Conservation (phyloP, 2,888 invertebrate genomes). For the Petrolisthes manimaculis region DNA sequence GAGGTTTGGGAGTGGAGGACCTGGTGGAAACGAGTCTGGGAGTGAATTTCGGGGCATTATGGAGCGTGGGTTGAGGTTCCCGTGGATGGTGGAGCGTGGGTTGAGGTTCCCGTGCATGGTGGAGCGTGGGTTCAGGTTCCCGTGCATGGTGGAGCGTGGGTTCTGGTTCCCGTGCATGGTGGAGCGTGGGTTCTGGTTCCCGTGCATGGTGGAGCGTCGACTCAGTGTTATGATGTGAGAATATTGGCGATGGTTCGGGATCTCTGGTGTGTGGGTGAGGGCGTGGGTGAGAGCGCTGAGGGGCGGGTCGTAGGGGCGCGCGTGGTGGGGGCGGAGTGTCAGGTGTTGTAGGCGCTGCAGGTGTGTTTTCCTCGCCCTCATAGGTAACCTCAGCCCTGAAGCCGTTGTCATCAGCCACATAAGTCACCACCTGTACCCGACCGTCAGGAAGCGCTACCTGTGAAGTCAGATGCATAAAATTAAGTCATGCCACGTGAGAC, state of each 20-base stretch:
- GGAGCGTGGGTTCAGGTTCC: not conserved
- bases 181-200: not conserved
- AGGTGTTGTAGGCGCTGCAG: not conserved
- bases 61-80: not conserved
- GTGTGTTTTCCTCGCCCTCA: conserved; percentile 33
- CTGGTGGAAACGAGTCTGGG: not conserved
- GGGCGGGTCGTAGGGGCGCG: not conserved
- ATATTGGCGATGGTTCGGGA: not conserved
- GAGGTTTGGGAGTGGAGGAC: not conserved
- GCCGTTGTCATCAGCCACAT: conserved; percentile 61
- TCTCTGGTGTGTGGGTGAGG: not conserved
- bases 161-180: not conserved
- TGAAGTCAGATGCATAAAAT: not conserved
- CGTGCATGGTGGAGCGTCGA: not conserved
- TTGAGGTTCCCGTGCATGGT: not conserved
- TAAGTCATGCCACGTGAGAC: too few species aligned
- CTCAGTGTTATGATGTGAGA: not conserved
- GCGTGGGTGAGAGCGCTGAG: not conserved
- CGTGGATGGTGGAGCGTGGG: not conserved
- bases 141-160: not conserved
- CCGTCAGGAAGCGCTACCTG: conserved; percentile 65
- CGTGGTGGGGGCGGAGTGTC: not conserved
- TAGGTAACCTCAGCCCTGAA: conserved; percentile 62
- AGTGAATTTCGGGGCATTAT: not conserved
- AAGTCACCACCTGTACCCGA: conserved; percentile 55